Evolutionary conservation across 2,797 vertebrate species (phyloP), one percentile per base, ranked within the genome.

Genomic region (Anabas testudineus): DNA sequence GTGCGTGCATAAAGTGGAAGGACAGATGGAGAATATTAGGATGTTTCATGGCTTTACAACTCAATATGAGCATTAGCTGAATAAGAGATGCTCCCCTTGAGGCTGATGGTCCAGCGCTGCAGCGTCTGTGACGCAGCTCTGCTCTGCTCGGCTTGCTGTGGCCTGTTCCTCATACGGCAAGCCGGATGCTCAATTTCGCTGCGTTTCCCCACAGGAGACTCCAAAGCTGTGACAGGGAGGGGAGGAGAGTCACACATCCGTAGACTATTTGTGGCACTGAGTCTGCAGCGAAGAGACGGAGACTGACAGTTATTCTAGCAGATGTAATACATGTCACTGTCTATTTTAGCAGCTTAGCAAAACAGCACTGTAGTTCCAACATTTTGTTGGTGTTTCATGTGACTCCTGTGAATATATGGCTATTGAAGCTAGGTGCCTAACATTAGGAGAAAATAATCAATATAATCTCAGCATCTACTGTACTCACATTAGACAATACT

Each of bases 71-170:
- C 63, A 49, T 7, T 32, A 60, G 76, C 84, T 82, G 71, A 80
- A 80, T 67, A 39, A 39, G n/a, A 76, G 74, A 90, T 64, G 71
- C 80, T 85, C 67, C 78, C 84, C 74, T 71, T 71, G 74, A 74
- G 86, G 74, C 61, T 68, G 48, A 80, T 26, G 67, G 55, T 65
- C 67, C 76, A 66, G 66, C 22, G 47, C 80, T 79, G 86, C 85
- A 89, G 89, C 85, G 80, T 80, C 58, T 90, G 87, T 92, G 92
- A 93, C 90, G 87, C 88, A 90, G 91, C 87, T 90, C 79, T 49
- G 63, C 68, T 78, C 69, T 73, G 85, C 67, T 80, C 74, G 45
- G 73, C 57, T 61, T 64, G 67, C 75, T 87, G 85, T 45, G 82
- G 90, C 87, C 91, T 88, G 54, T 53, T 78, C 54, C 48, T 81